Evolutionary conservation across 2,888 invertebrate genomes (phyloP), one percentile per base, ranked within the genome.

Genomic region (Euzetes globulus): DNA sequence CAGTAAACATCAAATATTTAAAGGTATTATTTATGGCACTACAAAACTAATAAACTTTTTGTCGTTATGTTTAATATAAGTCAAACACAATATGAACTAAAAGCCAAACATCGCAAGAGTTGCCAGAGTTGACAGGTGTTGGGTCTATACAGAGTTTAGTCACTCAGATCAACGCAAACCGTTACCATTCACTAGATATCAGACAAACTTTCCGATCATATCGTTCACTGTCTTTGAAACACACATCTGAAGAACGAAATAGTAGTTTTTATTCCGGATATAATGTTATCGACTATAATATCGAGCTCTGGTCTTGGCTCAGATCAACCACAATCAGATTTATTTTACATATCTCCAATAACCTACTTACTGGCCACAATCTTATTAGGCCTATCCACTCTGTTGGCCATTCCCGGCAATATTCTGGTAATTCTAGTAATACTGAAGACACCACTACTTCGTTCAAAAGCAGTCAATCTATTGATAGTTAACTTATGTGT

Each of bases 401-500:
- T 71, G 37, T 58, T 75, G 29, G 72, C 65, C n/a, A 65, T 70
- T 22, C 75, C 72, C 1, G 50, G 72, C 13, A 75, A 75, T 41
- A 45, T 75, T 33, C 72, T 75, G 17, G 72, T 75, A 15, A 72
- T 75, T 17, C 27, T 58, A 47, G 68, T 72, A 17, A 72, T 75
- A 1, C 17, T 75, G 3, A 72, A 65, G 22, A 75, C 72, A 33
- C 75, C 75, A 22, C 25, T 50, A 15, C 29, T 75, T 2, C 75
- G 75, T 4, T 60, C 60, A 13, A 72, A 72, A 33, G 63, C 72
- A 15, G 72, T 72, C 4, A 75, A 75, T 41, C 19, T 75, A 72
- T 50, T 75, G 50, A 75, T 75, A 22, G 75, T 75, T 1, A 75
- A 75, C 50, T 63, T 75, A 29, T 75, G 75, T 60, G 47, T 75